Percentiles rank a stretch among this genome's conserved stretches.
Evolutionary conservation across 2,888 invertebrate genomes (phyloP).

Genomic region (Suillia variegata): DNA sequence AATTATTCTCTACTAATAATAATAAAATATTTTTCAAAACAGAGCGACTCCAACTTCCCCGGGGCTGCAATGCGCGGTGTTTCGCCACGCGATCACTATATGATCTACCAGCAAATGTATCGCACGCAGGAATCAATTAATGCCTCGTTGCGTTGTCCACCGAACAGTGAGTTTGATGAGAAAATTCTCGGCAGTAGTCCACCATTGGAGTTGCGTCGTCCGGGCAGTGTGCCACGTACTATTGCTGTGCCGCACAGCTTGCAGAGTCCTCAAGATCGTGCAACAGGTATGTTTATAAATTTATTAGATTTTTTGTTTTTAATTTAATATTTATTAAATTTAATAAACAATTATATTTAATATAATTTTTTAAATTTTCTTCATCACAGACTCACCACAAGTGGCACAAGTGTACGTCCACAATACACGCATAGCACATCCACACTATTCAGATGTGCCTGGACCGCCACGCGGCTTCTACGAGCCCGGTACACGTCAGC

Average conservation of each 20-base stretch:
- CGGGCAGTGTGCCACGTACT: conserved; percentile 65
- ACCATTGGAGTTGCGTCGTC: conserved; percentile 73
- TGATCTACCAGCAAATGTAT: conserved; percentile 63
- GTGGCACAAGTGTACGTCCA: conserved; percentile 71
- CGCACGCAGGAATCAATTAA: conserved; percentile 61
- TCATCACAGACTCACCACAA: conserved; percentile 68
- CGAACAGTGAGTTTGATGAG: conserved; percentile 54
- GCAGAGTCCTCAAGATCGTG: conserved; percentile 73
- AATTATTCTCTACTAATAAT: too few species aligned
- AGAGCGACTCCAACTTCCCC: conserved; percentile 64
- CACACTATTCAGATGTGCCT: conserved; percentile 59
- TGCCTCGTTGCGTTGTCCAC: conserved; percentile 33
- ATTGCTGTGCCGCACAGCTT: conserved; percentile 71
- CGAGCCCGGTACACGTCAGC: conserved; percentile 63
- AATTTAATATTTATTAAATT: too few species aligned
- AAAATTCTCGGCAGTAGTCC: conserved; percentile 71
- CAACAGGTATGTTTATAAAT: conserved; percentile 63
- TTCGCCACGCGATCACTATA: conserved; percentile 47
- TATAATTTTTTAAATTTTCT: not conserved
- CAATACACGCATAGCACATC: conserved; percentile 63
- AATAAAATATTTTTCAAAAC: too few species aligned
- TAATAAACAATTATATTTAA: not conserved
- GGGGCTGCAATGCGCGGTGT: conserved; percentile 55
- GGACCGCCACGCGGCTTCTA: conserved; percentile 62
- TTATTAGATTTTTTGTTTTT: not conserved